Evolutionary conservation across 1,140 invertebrate genomes (phyloP), one percentile per base, ranked within the genome.

Genomic region (Lepidostoma basale): DNA sequence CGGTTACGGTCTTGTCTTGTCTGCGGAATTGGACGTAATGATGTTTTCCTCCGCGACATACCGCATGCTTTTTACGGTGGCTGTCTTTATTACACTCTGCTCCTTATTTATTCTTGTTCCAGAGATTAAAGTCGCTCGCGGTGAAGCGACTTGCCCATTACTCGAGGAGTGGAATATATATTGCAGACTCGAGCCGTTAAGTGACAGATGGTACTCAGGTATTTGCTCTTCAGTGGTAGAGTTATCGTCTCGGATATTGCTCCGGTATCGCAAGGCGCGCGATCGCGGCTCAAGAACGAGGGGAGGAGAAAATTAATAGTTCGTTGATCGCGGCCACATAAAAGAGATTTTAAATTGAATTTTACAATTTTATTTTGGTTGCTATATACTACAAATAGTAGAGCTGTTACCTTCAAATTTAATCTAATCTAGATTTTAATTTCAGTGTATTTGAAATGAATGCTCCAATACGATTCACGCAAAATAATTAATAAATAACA

Each of bases 121-220:
- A 33, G 30, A 36, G 52, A 56, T 56, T 56, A 56, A 56, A 56
- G 28, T 56, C 52, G 23, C 52, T 20, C 16, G 52, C 28, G 52
- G 14, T 12, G 22, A 56, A 56, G 28, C n/a, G 52, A 56, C 14
- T 56, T 12, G 52, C 52, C 52, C 52, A 22, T 56, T 33, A 56
- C 26, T 56, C 36, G 52, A 56, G 20, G 49, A 54, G 3, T 0
- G 52, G 30, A 56, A 39, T 56, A 56, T 56, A 56, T 47, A 47
- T 22, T 18, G 18, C 44, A 47, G 20, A 47, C 44, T 47, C 10
- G 18, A 26, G 36, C 42, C 60, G 26, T 62, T 49, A 62, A 62
- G 60, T 62, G 60, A 62, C 60, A 62, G 42, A 62, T 62, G 60
- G 60, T 49, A 18, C 60, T 36, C 60, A 62, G 60, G 60, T 62